These are phyloP conservation scores for Cantharis rustica DNA, from an alignment of 2,888 invertebrate genomes.

Conservation along the genomic window DNA sequence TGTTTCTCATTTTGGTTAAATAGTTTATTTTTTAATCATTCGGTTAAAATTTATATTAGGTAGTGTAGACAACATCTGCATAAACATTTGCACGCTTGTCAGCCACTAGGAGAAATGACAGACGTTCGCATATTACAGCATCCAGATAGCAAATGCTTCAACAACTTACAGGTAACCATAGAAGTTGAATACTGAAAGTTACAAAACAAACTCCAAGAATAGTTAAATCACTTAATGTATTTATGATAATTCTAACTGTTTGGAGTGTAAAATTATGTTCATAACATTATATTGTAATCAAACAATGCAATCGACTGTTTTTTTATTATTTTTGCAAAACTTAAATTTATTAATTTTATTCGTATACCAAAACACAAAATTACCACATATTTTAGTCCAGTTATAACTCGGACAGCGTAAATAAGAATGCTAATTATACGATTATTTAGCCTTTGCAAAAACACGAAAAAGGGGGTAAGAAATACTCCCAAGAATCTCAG, in stretches of 20 bases:
- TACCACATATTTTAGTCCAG: too few species aligned
- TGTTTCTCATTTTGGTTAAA: background rate
- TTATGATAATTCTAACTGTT: conserved; percentile 6
- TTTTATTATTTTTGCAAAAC: too few species aligned
- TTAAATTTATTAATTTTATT: too few species aligned
- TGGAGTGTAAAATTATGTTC: background rate
- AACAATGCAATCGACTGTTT: too few species aligned
- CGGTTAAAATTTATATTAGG: conserved; percentile 25
- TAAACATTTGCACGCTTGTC: conserved; percentile 51
- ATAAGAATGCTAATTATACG: too few species aligned
- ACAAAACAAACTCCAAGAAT: conserved; percentile 15
- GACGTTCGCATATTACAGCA: conserved; percentile 45
- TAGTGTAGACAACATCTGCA: conserved; percentile 43
- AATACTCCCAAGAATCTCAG: too few species aligned
- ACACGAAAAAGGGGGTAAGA: too few species aligned
- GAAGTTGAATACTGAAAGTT: conserved; percentile 22
- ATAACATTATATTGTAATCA: background rate
- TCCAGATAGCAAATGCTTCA: conserved; percentile 28
- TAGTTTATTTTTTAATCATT: conserved; percentile 11
- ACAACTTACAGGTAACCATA: conserved; percentile 23
- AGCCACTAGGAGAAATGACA: conserved; percentile 48
- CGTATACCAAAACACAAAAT: too few species aligned
- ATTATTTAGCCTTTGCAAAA: too few species aligned
- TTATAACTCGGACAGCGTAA: too few species aligned
- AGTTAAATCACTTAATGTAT: conserved; percentile 13